phyloP scores from a whole-genome alignment of 2,888 invertebrate species.

The Fragum sueziense region DNA sequence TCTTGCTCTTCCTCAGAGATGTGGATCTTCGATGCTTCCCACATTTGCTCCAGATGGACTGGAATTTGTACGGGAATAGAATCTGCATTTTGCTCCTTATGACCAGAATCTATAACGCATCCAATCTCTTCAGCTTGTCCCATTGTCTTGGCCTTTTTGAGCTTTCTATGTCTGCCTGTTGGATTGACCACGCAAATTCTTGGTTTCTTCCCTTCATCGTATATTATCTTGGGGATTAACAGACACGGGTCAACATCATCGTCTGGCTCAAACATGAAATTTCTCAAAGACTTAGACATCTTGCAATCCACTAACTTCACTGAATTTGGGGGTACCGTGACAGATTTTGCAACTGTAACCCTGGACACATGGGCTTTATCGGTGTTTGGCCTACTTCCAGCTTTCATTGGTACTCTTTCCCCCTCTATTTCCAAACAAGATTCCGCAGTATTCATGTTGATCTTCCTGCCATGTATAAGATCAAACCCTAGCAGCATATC shows the following conservation, averaged over 20 bases:
- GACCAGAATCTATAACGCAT: neutral
- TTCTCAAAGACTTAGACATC: too few species aligned
- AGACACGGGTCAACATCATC: neutral
- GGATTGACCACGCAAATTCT: neutral
- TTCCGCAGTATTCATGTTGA: neutral
- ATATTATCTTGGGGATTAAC: neutral
- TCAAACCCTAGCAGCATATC: conserved; percentile 1
- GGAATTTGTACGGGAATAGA: neutral
- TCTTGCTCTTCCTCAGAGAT: neutral
- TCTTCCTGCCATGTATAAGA: neutral
- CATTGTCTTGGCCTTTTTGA: neutral
- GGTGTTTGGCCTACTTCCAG: neutral
- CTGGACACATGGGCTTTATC: neutral
- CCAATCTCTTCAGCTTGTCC: neutral
- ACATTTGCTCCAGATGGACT: neutral
- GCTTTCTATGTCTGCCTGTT: neutral
- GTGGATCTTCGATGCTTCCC: neutral
- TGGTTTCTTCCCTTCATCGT: neutral
- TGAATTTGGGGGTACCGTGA: neutral
- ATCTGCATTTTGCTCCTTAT: neutral
- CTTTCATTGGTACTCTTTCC: neutral
- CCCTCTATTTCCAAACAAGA: neutral
- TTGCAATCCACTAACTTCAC: neutral
- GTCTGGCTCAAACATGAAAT: too few species aligned
- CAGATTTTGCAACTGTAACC: neutral